Base-by-base conservation (phyloP, 35 echinoderm and acorn worm species). In the Apostichopus japonicus region DNA sequence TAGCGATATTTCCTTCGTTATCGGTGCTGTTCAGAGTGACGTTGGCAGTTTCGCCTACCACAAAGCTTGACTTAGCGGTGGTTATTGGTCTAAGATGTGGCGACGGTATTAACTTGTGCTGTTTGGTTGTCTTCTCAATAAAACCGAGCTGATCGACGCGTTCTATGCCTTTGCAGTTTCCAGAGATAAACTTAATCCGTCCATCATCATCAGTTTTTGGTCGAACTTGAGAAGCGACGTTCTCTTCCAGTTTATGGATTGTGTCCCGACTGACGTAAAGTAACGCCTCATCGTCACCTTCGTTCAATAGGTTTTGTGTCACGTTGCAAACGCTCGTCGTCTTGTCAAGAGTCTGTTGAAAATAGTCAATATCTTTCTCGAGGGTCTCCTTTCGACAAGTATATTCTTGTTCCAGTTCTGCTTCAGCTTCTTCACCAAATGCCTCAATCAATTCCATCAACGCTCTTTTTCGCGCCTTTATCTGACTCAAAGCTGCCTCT, bases 321-420 rank as follows among this genome's bases (percentile, higher is more conserved):
- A 99, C 95, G 79, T 94, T 94, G 53, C 95, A 96, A 14, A 96
- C 95, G 79, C 97, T 95, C 67, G 92, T 78, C 11, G 95, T 96
- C 61, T 99, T 96, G 72, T 96, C 97, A 5, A 99, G 72, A 8
- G 93, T 73, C 56, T 93, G 94, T 79, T 95, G 92, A 13, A 92
- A 63, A 19, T 87, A 80, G 15, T 98, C 94, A 6, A 93, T 95
- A 24, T 95, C 92, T 21, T 86, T 82, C 63, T 98, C 94, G 25
- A 98, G 84, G 67, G 83, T 94, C 2, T 91, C 51, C 25, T 90
- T 80, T 78, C 94, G 95, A 44, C 86, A 71, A 3, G 44, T 44
- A 77, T 88, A 98, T 56, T 93, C 92, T 19, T 98, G 92, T 14
- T 93, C 86, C 6, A 98, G 90, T 57, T 98, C 96, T 53, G 81